Conservation (phyloP, 1,140 invertebrate species). For the Olivierus martensii region DNA sequence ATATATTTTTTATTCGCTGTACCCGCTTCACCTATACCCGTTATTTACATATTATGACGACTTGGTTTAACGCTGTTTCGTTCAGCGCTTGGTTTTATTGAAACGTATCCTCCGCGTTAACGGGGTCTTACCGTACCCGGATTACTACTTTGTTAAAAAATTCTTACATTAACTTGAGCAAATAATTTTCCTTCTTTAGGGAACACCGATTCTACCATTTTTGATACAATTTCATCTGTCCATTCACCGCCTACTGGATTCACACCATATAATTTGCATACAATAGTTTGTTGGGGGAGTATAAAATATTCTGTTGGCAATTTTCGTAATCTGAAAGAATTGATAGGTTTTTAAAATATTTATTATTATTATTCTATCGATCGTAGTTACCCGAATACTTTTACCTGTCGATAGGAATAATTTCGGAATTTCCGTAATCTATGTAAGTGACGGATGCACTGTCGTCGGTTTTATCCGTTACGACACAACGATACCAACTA, state of each 20-base stretch:
- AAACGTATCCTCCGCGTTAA: too few relatives aligned
- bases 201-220: not conserved
- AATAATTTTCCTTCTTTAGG: not conserved
- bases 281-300: conserved; percentile 5
- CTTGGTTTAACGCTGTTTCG: too few relatives aligned
- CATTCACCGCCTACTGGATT: not conserved
- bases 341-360: too few relatives aligned
- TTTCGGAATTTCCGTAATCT: conserved; percentile 40
- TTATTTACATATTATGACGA: too few relatives aligned
- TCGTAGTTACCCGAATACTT: too few relatives aligned
- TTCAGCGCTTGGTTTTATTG: too few relatives aligned
- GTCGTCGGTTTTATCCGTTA: conserved; percentile 25
- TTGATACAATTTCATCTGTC: not conserved
- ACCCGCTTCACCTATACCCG: too few relatives aligned
- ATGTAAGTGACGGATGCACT: conserved; percentile 31
- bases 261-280: conserved; percentile 2
- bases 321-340: conserved; percentile 3
- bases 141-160: not conserved
- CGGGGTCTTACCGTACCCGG: not conserved
- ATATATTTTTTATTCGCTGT: too few relatives aligned
- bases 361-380: too few relatives aligned
- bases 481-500: conserved; percentile 32
- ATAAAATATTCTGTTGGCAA: not conserved
- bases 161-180: conserved; percentile 9
- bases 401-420: conserved; percentile 19